Evolutionary conservation across 2,888 invertebrate genomes (phyloP).

Genomic region (Suillia variegata): DNA sequence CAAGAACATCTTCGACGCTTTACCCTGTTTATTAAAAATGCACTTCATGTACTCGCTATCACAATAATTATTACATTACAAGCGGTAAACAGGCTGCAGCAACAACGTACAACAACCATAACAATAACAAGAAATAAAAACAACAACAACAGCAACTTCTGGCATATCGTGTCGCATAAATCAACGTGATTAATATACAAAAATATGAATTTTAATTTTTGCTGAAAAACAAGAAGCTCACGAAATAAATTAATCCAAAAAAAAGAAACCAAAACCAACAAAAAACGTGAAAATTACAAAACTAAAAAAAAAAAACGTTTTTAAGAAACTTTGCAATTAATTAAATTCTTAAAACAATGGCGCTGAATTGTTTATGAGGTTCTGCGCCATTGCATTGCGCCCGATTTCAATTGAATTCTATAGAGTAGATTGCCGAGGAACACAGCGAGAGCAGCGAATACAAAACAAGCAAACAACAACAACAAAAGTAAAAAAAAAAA

Average conservation of each 20-base stretch:
- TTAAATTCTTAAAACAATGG: background rate
- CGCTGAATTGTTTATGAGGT: conserved; percentile 69
- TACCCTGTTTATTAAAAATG: conserved; percentile 12
- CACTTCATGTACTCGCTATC: conserved; percentile 28
- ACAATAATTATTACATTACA: conserved; percentile 36
- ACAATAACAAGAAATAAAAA: conserved; percentile 15
- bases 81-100: conserved; percentile 23
- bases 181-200: conserved; percentile 45
- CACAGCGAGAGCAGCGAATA: too few relatives aligned
- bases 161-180: conserved; percentile 31
- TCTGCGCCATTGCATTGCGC: conserved; percentile 37
- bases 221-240: conserved; percentile 11
- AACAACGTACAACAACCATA: conserved; percentile 9
- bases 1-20: too few relatives aligned
- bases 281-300: background rate
- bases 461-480: too few relatives aligned
- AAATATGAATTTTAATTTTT: conserved; percentile 32
- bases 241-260: background rate
- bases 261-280: background rate
- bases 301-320: background rate
- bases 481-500: too few relatives aligned
- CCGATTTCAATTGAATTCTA: too few relatives aligned
- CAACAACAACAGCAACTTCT: conserved; percentile 25
- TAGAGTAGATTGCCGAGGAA: too few relatives aligned
- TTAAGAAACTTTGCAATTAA: background rate